Percentiles rank a stretch among this genome's conserved stretches.
Evolutionary conservation across 1,140 invertebrate species (phyloP).

Genomic region (Heliothis virescens): DNA sequence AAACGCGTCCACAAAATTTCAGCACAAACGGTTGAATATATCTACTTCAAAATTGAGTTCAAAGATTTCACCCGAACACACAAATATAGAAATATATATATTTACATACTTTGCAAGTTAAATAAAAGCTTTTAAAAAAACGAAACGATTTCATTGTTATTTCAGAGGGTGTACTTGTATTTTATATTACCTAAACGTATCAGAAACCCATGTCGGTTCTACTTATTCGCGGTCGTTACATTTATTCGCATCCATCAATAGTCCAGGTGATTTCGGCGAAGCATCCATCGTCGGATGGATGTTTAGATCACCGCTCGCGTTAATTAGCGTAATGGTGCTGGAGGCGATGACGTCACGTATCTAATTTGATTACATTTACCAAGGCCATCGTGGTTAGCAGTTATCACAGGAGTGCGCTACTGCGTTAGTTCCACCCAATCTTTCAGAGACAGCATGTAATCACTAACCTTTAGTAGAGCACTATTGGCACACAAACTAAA

Average conservation of each 20-base stretch:
- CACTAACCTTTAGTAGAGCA: constrained; percentile 37
- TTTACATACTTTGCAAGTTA: too few relatives aligned
- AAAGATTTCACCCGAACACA: too few relatives aligned
- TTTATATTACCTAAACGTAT: neutral
- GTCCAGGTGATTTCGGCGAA: constrained; percentile 33
- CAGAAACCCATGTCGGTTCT: neutral
- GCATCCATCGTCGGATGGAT: constrained; percentile 47
- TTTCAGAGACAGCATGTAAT: constrained; percentile 3
- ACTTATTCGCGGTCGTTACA: neutral
- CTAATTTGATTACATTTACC: constrained; percentile 81
- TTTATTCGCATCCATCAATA: constrained; percentile 34
- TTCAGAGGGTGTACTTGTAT: neutral
- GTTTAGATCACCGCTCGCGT: constrained; percentile 64
- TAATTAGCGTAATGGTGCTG: constrained; percentile 75
- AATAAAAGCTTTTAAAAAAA: too few relatives aligned
- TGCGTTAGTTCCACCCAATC: neutral
- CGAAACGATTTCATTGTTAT: constrained; percentile 11
- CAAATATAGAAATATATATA: too few relatives aligned
- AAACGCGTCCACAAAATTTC: too few relatives aligned
- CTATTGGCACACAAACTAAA: too few relatives aligned
- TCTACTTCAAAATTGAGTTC: too few relatives aligned
- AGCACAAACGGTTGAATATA: too few relatives aligned
- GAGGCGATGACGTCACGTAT: constrained; percentile 74
- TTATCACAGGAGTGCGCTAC: constrained; percentile 54
- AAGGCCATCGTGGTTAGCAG: constrained; percentile 67